These are phyloP conservation scores for Zosterops borbonicus DNA, from an alignment of 2,113 vertebrate genomes.

Conservation along the genomic window DNA sequence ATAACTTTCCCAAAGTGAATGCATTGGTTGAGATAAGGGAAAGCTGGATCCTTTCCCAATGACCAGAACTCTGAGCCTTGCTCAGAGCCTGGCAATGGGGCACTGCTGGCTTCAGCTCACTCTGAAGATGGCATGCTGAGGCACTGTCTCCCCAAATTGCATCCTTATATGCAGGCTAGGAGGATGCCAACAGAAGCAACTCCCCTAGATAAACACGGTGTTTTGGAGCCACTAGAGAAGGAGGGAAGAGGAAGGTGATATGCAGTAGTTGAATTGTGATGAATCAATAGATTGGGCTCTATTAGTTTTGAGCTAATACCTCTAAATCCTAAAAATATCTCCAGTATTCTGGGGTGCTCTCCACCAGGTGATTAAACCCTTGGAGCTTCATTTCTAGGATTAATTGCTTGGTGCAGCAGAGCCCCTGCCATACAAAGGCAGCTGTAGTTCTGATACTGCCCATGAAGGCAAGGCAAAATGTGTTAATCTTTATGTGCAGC, in stretches of 20 bases:
- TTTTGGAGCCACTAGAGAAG: background rate
- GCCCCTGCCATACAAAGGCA: background rate
- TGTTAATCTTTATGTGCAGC: background rate
- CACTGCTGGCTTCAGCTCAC: background rate
- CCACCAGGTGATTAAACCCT: constrained; percentile 23
- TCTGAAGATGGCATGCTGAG: background rate
- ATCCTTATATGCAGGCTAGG: fast-evolving
- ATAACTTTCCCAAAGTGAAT: background rate
- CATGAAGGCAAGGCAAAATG: background rate
- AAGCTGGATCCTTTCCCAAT: background rate
- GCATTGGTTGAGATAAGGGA: background rate
- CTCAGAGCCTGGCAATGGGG: background rate
- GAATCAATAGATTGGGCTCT: background rate
- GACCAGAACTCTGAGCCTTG: background rate
- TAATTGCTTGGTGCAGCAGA: constrained; percentile 13
- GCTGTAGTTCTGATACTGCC: background rate
- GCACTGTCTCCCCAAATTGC: background rate
- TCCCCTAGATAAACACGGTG: background rate
- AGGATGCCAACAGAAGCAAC: background rate
- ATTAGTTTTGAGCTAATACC: constrained; percentile 9
- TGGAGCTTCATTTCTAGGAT: background rate
- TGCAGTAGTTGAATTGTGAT: background rate
- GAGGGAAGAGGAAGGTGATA: background rate
- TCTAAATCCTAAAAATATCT: constrained; percentile 41
- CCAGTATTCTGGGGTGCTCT: background rate